Evolutionary conservation across 2,113 vertebrate genomes (phyloP).

Genomic region (Conger conger): DNA sequence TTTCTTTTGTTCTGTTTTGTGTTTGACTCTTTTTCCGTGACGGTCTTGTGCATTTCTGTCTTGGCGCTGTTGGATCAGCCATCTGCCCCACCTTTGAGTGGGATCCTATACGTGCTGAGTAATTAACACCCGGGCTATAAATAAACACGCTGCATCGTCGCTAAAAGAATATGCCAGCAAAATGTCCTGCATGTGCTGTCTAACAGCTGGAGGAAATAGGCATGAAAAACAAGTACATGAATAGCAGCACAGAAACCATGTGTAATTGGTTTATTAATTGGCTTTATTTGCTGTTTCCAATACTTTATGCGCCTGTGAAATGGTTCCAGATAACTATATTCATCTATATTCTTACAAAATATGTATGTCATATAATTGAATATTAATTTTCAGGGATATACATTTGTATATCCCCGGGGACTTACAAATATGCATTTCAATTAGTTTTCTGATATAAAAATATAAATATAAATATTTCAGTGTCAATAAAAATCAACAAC

Average conservation of each 20-base stretch:
- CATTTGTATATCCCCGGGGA: no score
- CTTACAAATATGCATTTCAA: no score
- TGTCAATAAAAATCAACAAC: no score
- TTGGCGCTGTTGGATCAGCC: slow-evolving; percentile 1
- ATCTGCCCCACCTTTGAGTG: neutral
- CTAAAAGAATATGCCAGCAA: neutral
- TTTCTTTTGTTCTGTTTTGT: neutral
- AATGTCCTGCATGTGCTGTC: neutral
- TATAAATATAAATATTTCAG: no score
- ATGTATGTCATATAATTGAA: no score
- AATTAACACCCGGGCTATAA: neutral
- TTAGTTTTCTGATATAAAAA: no score
- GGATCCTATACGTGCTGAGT: neutral
- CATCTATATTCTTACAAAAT: no score
- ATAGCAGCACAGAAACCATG: neutral
- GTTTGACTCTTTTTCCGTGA: neutral
- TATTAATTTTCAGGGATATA: no score
- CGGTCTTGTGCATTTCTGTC: neutral
- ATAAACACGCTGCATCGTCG: neutral
- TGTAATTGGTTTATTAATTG: no score
- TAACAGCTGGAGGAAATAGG: neutral
- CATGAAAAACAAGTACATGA: neutral
- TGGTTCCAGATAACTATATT: no score
- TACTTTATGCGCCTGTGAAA: no score
- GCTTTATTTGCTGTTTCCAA: no score